Evolutionary conservation across 2,888 invertebrate species (phyloP), one percentile per base, ranked within the genome.

Genomic region (Netelia fuscicornis): DNA sequence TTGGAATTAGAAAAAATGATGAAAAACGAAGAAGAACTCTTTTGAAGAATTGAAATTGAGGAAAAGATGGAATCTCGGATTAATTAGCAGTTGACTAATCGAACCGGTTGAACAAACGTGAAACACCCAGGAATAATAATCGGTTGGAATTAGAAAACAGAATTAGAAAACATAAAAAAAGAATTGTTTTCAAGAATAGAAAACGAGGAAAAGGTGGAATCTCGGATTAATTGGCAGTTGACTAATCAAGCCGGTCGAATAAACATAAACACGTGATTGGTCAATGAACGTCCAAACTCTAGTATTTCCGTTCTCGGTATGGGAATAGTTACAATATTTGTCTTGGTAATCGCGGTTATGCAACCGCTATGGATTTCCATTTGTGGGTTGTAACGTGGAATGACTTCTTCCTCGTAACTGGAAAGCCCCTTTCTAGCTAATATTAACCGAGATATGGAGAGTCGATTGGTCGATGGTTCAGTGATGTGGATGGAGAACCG

Each of bases 321-420:
- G 56, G 56, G 54, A 5, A 48, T n/a, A 42, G 42, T 72, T 60
- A 23, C 30, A 60, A 37, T 58, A 72, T 60, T 72, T 60, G 2
- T 42, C 44, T 17, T 42, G 2, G 65, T 60, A 60, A 58, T 72
- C 56, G 13, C 30, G 44, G 10, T 72, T 13, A 23, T 42, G 56
- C 23, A 10, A 58, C n/a, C 42, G 42, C n/a, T n/a, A n/a, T 10
- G 17, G 17, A 58, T 58, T 58, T 58, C 9, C 58, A 9, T 58
- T 20, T 58, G 58, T 20, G 58, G 48, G 23, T 23, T 64, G 13
- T n/a, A 58, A 9, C 58, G 20, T 13, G 42, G n/a, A 25, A 42
- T 54, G 37, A 71, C 58, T 65, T 80, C 58, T 82, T 71, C n/a
- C 44, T 20, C 30, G 37, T 56, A 65, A 62, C 30, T 71, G 25